Percentiles rank a stretch among this genome's conserved stretches.
Evolutionary conservation across 2,797 vertebrate genomes (phyloP).

Genomic region (Falco cherrug): DNA sequence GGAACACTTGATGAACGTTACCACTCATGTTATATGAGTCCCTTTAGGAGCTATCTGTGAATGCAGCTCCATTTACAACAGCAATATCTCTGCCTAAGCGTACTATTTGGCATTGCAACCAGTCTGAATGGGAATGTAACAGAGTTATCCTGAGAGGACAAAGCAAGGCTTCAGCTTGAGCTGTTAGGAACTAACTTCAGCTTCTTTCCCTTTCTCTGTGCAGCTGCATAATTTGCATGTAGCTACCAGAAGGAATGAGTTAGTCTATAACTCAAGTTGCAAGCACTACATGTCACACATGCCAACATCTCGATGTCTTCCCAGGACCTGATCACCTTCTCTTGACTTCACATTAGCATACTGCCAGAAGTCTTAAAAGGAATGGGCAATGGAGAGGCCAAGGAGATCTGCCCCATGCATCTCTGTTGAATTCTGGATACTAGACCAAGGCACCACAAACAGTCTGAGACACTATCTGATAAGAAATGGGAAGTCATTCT

Average conservation of each 20-base stretch:
- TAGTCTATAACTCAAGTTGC: slow-evolving; percentile 86
- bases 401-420: slow-evolving; percentile 76
- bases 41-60: neutral
- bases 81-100: neutral
- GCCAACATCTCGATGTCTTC: slow-evolving; percentile 79
- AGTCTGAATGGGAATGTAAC: neutral
- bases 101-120: neutral
- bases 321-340: slow-evolving; percentile 58
- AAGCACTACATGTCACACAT: slow-evolving; percentile 77
- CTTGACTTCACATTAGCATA: slow-evolving; percentile 78
- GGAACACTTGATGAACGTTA: neutral
- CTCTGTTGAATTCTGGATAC: slow-evolving; percentile 36
- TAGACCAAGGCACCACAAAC: neutral
- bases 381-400: slow-evolving; percentile 68
- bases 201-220: neutral
- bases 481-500: neutral
- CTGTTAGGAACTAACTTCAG: neutral
- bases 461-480: neutral
- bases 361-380: slow-evolving; percentile 73
- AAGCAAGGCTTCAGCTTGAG: neutral
- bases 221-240: neutral
- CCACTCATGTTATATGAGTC: neutral
- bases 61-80: neutral
- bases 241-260: slow-evolving; percentile 72
- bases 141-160: neutral